phyloP scores from a whole-genome alignment of 2,797 vertebrate species.

The Hemibagrus guttatus region DNA sequence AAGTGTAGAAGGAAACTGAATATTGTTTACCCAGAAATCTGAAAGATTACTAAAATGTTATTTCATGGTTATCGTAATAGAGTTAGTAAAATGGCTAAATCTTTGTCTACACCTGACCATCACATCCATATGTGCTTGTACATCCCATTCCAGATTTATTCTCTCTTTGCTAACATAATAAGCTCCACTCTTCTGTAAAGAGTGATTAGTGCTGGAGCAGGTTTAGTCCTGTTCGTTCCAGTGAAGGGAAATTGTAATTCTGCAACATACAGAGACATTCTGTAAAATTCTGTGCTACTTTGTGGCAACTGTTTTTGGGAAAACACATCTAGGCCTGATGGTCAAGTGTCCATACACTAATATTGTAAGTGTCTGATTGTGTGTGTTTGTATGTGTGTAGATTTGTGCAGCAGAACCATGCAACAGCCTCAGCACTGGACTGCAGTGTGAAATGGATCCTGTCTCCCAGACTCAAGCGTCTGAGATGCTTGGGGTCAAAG shows the following conservation, averaged over 20 bases:
- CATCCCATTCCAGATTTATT: background rate
- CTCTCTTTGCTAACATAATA: background rate
- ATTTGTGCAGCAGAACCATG: constrained; percentile 91
- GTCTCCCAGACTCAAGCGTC: constrained; percentile 95
- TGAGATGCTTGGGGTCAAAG: constrained; percentile 82
- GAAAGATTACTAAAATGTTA: background rate
- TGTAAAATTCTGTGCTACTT: background rate
- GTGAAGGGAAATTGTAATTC: background rate
- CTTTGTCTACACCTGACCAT: background rate
- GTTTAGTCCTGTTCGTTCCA: background rate
- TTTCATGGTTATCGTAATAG: background rate
- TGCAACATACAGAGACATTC: background rate
- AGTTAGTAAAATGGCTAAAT: background rate
- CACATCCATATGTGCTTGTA: background rate
- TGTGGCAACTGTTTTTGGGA: background rate
- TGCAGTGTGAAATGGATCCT: constrained; percentile 98
- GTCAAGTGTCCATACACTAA: background rate
- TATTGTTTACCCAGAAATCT: background rate
- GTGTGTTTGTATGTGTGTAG: constrained; percentile 64
- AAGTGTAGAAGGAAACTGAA: background rate
- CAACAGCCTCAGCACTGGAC: constrained; percentile 92
- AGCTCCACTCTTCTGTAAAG: background rate
- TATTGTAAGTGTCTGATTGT: background rate
- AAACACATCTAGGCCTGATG: background rate
- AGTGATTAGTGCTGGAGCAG: background rate